A percentile compares a stretch with the other conserved stretches of the same genome.
phyloP scores from a whole-genome alignment of 2,113 vertebrate species.

The Hyla sarda region DNA sequence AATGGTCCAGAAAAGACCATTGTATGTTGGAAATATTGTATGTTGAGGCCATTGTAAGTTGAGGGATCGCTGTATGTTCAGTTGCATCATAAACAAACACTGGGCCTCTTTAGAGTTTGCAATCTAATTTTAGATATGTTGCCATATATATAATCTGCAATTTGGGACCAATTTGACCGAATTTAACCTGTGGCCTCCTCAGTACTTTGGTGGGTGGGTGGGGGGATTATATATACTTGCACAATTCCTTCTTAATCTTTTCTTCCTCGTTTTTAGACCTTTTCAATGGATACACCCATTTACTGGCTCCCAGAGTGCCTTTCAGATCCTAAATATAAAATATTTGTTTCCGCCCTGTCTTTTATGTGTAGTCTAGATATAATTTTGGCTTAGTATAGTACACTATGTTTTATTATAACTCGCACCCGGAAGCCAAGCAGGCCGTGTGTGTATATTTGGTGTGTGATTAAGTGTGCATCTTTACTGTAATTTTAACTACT shows the following conservation, averaged over 20 bases:
- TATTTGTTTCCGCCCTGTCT: constrained; percentile 24
- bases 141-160: not conserved
- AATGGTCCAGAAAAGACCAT: too few relatives aligned
- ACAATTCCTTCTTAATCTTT: not conserved
- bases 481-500: constrained; percentile 16
- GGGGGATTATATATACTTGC: not conserved
- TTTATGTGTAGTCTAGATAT: constrained; percentile 29
- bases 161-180: not conserved
- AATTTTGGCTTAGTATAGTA: constrained; percentile 30
- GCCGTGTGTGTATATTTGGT: constrained; percentile 1
- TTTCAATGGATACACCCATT: not conserved
- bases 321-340: constrained; percentile 23
- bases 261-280: not conserved
- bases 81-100: not conserved
- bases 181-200: not conserved
- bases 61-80: too few relatives aligned
- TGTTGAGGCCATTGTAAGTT: too few relatives aligned
- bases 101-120: not conserved
- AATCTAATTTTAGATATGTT: not conserved
- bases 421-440: not conserved
- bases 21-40: too few relatives aligned
- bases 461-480: not conserved
- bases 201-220: not conserved
- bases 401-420: not conserved
- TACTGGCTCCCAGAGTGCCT: not conserved